Conservation (phyloP, 1,140 invertebrate species). For the Atta colombica region DNA sequence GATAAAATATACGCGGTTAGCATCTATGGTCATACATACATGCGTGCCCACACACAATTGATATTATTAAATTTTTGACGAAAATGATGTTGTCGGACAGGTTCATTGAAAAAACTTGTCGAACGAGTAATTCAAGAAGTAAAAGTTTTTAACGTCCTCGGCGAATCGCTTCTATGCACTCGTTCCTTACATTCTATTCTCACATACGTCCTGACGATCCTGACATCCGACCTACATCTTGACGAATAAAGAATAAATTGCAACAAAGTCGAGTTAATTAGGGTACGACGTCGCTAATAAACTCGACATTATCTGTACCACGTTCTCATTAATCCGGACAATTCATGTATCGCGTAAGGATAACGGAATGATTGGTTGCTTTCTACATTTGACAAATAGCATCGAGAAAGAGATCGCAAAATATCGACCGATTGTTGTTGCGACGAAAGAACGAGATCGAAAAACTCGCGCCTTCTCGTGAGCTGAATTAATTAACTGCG, state of each 20-base stretch:
- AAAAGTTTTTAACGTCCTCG: neutral
- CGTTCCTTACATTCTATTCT: slow-evolving; percentile 3
- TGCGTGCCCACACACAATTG: neutral
- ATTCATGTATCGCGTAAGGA: neutral
- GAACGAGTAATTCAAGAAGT: slow-evolving; percentile 47
- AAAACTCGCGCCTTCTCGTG: slow-evolving; percentile 38
- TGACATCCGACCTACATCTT: too few relatives aligned
- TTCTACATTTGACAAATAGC: slow-evolving; percentile 36
- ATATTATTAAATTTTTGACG: slow-evolving; percentile 59
- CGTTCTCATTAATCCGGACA: slow-evolving; percentile 28
- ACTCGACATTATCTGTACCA: slow-evolving; percentile 12
- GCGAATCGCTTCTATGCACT: neutral
- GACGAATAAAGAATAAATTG: neutral
- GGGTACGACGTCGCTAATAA: neutral
- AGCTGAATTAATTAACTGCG: slow-evolving; percentile 66
- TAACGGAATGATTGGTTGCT: slow-evolving; percentile 44
- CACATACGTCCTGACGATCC: neutral
- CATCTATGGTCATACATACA: neutral
- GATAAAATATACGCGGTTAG: too few relatives aligned
- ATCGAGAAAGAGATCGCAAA: neutral
- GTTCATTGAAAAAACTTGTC: slow-evolving; percentile 46
- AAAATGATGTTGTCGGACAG: slow-evolving; percentile 28
- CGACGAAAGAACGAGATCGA: slow-evolving; percentile 29
- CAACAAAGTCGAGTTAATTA: slow-evolving; percentile 18
- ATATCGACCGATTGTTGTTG: slow-evolving; percentile 6